These are phyloP conservation scores for Pelochelys cantorii DNA, from an alignment of 2,797 vertebrate genomes.

Conservation along the genomic window DNA sequence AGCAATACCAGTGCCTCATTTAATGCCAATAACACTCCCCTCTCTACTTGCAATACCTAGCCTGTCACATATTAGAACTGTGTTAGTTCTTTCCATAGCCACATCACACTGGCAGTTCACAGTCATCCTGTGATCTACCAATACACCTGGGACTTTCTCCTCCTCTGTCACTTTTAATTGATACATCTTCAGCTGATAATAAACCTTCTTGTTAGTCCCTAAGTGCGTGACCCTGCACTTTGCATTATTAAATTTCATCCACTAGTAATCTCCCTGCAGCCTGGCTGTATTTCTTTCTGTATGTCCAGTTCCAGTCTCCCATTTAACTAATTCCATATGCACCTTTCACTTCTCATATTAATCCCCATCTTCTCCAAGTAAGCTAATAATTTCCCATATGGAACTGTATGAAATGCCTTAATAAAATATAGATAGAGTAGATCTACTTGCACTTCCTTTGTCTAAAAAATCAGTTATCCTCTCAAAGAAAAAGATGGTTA, in stretches of 20 bases:
- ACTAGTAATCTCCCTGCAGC: neutral
- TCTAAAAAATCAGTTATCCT: neutral
- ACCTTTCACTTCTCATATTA: neutral
- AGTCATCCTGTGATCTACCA: neutral
- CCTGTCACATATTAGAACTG: neutral
- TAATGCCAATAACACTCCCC: neutral
- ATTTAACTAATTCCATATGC: neutral
- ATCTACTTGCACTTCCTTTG: neutral
- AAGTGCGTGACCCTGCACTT: neutral
- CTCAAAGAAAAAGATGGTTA: neutral
- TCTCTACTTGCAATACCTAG: neutral
- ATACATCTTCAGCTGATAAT: neutral
- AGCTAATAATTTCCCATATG: neutral
- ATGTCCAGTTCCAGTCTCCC: neutral
- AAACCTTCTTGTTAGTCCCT: neutral
- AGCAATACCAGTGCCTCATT: neutral
- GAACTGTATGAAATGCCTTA: neutral
- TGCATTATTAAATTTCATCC: neutral
- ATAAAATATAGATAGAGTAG: neutral
- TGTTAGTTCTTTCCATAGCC: neutral
- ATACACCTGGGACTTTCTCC: neutral
- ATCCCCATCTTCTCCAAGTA: neutral
- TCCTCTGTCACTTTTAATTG: neutral
- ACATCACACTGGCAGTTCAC: neutral
- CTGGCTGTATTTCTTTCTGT: neutral